Base-by-base conservation (phyloP, 2,113 vertebrate species). In the Pelusios castaneus region DNA sequence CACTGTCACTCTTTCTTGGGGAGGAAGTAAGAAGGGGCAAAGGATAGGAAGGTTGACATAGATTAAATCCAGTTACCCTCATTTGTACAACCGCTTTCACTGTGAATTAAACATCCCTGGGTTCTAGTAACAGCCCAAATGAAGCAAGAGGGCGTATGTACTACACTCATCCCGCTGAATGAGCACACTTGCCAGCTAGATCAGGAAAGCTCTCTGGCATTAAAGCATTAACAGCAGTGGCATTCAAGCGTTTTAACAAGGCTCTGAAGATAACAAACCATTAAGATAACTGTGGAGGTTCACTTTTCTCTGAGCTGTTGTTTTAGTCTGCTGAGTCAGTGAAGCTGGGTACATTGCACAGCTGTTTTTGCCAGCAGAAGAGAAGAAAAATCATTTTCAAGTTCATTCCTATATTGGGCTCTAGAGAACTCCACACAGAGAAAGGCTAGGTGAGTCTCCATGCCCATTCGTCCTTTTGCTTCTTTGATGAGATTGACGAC, bases 251-350 rank as follows among this genome's bases (percentile, higher is more conserved):
- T 0, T 87, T 82, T 82, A 93, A 95, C 86, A 93, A 90, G 67
- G 95, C 95, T 95, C 92, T 93, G 93, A 95, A 96, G 95, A 92
- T 60, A 82, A 91, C 93, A 95, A 55, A 85, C 81, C 95, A 82
- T 89, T 55, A 83, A 92, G 47, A 22, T 6, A 51, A 95, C 81
- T 56, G 43, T 0, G 89, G 87, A 94, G 94, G 95, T 89, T 87
- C 94, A 43, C 90, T 93, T 43, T 95, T 60, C 29, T 81, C 96
- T 81, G 76, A 21, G 54, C 22, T 25, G 10, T 55, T 55, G 54
- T 75, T 85, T 81, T 80, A 82, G 51, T 63, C 31, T 1, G 8
- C 93, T 94, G 94, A 92, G 92, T 96, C 94, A 93, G 93, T 83
- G 89, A 87, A 87, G 85, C 38, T 0, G 91, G 91, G 91, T 91